Evolutionary conservation across 2,888 invertebrate genomes (phyloP), one percentile per base, ranked within the genome.

Genomic region (Drosophila conformis): DNA sequence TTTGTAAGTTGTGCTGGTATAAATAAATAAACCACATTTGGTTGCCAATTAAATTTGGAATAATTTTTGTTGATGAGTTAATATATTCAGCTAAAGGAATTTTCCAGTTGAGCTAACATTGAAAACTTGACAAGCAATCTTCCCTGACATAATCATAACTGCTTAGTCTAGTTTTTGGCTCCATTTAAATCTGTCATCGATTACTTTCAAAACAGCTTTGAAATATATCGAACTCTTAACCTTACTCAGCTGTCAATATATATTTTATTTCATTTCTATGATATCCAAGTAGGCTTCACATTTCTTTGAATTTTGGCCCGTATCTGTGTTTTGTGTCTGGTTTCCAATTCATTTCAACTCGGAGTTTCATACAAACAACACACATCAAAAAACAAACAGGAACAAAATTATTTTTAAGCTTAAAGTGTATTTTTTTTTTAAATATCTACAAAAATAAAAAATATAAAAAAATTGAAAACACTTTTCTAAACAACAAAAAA

Each of bases 41-140:
- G 4, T 33, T n/a, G 21, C 21, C 4, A 8, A 8, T 53, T 35
- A 10, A 15, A 35, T 15, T 25, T 48, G 2, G 11, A 42, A 11
- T 11, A 42, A 25, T 13, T 46, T 15, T 21, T 21, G 7, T 13
- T 2, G 46, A 3, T 21, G 21, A 13, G 7, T 13, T 36, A 25
- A 36, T 35, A 3, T 25, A 35, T 54, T 25, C 35, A 54, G 11
- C 53, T 27, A 11, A 4, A 54, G 25, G 11, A 25, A 27, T 35
- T 36, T 54, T 15, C 18, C 29, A 33, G 27, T 58, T 57, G 21
- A 42, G 51, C 35, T 27, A 60, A 60, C n/a, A 71, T 59, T 54
- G 49, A n/a, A 58, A 76, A 56, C 36, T 18, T 49, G 67, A 18
- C 60, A 53, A 13, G 42, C 1, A 46, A 46, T 46, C 21, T 46